Evolutionary conservation across 2,888 invertebrate genomes (phyloP).

Genomic region (Smittia sp.): DNA sequence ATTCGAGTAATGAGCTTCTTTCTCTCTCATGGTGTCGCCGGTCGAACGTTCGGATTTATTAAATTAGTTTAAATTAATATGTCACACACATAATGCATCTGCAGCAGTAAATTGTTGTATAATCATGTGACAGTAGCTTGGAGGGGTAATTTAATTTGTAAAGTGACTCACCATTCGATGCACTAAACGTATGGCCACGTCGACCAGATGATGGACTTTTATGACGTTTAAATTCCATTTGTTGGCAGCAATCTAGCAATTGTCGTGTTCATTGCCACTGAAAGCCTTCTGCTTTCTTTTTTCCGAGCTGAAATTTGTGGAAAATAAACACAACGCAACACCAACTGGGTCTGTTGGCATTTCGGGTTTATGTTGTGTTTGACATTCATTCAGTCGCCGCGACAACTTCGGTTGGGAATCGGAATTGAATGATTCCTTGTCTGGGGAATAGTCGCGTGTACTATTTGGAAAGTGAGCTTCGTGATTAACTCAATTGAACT

Average conservation of each 20-base stretch:
- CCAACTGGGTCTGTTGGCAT: slow-evolving; percentile 13
- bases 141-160: slow-evolving; percentile 30
- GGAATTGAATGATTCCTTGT: neutral
- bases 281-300: neutral
- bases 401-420: neutral
- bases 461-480: neutral
- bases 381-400: slow-evolving; percentile 28
- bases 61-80: slow-evolving; percentile 38
- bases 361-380: slow-evolving; percentile 15
- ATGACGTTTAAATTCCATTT: neutral
- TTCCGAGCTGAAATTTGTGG: neutral
- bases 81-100: slow-evolving; percentile 36
- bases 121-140: slow-evolving; percentile 25
- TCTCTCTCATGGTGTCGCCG: neutral
- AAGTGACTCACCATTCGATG: slow-evolving; percentile 15
- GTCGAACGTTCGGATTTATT: slow-evolving; percentile 25
- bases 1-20: neutral
- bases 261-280: neutral
- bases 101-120: slow-evolving; percentile 32
- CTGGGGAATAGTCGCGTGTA: slow-evolving; percentile 3
- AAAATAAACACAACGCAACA: neutral
- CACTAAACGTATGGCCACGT: neutral
- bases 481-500: neutral
- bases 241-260: neutral
- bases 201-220: slow-evolving; percentile 25